Percentiles rank a stretch among this genome's conserved stretches.
phyloP scores from a whole-genome alignment of 2,888 invertebrate species.

The Aradus depressus region DNA sequence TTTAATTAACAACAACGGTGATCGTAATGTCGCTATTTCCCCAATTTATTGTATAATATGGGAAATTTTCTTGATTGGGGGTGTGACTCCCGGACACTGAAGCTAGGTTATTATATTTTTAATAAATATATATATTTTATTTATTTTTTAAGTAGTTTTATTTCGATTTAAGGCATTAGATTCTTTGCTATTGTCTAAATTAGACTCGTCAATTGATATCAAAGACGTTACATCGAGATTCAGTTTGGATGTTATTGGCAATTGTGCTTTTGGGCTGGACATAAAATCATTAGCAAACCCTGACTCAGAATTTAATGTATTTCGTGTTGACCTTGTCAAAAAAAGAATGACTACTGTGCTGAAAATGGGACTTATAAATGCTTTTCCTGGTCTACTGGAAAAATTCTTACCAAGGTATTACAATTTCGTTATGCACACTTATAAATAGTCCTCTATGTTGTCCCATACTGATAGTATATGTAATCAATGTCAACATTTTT shows the following conservation, averaged over 20 bases:
- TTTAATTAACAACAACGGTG: too few relatives aligned
- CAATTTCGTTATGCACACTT: too few relatives aligned
- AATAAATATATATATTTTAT: background rate
- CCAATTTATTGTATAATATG: too few relatives aligned
- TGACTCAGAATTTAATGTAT: slow-evolving; percentile 36
- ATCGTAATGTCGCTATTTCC: too few relatives aligned
- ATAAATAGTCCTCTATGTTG: slow-evolving; percentile 1
- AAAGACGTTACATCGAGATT: slow-evolving; percentile 38
- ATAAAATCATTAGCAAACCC: slow-evolving; percentile 35
- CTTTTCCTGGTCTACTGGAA: background rate
- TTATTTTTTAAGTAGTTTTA: background rate
- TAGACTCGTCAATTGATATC: slow-evolving; percentile 33
- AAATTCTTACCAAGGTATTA: background rate
- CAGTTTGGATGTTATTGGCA: slow-evolving; percentile 41
- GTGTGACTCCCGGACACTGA: too few relatives aligned
- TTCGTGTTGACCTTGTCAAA: slow-evolving; percentile 38
- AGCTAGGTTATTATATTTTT: too few relatives aligned
- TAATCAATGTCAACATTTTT: too few relatives aligned
- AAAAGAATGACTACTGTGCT: background rate
- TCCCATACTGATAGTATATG: too few relatives aligned
- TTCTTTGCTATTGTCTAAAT: background rate
- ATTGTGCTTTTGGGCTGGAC: slow-evolving; percentile 40
- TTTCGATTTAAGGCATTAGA: slow-evolving; percentile 1
- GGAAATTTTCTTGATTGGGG: too few relatives aligned
- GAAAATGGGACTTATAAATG: background rate